phyloP scores from a whole-genome alignment of 2,113 vertebrate species.

The Centropristis striata region DNA sequence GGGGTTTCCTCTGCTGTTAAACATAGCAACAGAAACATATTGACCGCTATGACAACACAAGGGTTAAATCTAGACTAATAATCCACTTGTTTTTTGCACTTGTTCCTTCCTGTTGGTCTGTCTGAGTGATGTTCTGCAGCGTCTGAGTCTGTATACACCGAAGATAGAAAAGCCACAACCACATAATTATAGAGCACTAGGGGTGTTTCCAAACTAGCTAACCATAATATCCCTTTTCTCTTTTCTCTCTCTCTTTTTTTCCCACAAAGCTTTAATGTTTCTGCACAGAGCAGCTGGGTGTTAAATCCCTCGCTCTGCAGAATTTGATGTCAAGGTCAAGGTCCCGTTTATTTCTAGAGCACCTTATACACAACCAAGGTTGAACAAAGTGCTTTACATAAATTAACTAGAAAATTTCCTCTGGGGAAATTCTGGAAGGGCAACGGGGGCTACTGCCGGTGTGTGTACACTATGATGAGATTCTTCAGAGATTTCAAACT shows the following conservation, averaged over 20 bases:
- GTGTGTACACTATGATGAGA: no score
- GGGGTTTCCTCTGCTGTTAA: no score
- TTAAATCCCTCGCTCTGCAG: background rate
- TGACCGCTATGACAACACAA: no score
- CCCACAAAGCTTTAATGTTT: background rate
- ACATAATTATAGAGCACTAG: constrained; percentile 75
- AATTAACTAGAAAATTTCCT: no score
- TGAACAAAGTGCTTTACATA: no score
- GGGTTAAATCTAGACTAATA: background rate
- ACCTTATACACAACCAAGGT: no score
- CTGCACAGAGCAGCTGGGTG: constrained; percentile 5
- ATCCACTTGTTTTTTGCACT: constrained; percentile 49
- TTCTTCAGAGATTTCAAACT: no score
- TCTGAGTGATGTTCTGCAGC: background rate
- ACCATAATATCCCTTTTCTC: constrained; percentile 30
- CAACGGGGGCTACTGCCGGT: no score
- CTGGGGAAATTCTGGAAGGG: no score
- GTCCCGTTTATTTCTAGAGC: no score
- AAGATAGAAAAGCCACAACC: constrained; percentile 82
- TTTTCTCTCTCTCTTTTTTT: background rate
- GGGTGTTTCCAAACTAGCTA: constrained; percentile 73
- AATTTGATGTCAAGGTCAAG: background rate
- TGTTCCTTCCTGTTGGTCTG: constrained; percentile 20
- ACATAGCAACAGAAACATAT: no score
- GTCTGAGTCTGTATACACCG: constrained; percentile 25